Conservation (phyloP, 2,113 vertebrate species). For the Callopanchax toddi region DNA sequence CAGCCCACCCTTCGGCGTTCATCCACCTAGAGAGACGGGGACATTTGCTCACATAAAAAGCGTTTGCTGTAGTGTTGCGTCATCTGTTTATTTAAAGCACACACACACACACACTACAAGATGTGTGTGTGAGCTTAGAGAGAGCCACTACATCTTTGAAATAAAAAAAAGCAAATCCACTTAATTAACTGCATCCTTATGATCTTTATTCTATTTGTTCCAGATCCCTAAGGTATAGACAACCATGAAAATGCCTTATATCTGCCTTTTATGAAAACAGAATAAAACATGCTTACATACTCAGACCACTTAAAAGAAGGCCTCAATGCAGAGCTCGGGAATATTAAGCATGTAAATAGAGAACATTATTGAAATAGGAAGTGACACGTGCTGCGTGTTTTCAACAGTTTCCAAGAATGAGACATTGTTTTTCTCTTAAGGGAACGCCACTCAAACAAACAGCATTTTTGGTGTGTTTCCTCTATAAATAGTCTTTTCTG, state of each 20-base stretch:
- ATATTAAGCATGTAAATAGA: conserved; percentile 59
- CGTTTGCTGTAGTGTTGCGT: conserved; percentile 71
- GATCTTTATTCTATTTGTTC: conserved; percentile 78
- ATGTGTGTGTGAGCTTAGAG: conserved; percentile 38
- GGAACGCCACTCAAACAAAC: conserved; percentile 37
- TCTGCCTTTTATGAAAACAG: conserved; percentile 68
- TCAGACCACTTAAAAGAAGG: conserved; percentile 56
- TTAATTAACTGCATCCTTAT: conserved; percentile 74
- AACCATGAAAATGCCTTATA: conserved; percentile 63
- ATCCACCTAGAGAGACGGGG: conserved; percentile 71
- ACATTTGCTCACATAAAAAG: conserved; percentile 80
- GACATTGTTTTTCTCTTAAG: conserved; percentile 31
- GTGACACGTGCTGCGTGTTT: conserved; percentile 52
- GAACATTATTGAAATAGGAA: conserved; percentile 49
- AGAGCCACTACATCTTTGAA: conserved; percentile 57
- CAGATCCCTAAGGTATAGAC: conserved; percentile 55
- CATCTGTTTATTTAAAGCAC: conserved; percentile 76
- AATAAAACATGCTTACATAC: conserved; percentile 69
- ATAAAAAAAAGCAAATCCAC: conserved; percentile 49
- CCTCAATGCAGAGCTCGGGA: conserved; percentile 30
- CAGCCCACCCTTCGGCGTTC: conserved; percentile 66
- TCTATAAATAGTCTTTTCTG: conserved; percentile 30
- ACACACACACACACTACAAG: conserved; percentile 13
- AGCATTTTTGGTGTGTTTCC: conserved; percentile 32
- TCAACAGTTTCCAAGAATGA: conserved; percentile 28